Evolutionary conservation across 2,797 vertebrate genomes (phyloP), one percentile per base, ranked within the genome.

Genomic region (Sylvia borin): DNA sequence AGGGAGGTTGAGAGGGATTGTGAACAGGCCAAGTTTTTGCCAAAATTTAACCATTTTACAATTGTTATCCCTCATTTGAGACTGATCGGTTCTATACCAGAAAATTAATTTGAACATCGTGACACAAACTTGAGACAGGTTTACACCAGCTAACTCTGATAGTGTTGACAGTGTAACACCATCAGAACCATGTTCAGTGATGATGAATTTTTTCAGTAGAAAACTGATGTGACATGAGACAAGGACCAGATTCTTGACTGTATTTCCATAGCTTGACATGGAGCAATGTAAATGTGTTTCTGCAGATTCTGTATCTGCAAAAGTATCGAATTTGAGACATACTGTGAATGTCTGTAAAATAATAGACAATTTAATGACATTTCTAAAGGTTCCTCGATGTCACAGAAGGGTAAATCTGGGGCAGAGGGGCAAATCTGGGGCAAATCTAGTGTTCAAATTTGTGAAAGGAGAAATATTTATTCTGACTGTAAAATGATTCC

Each of bases 1-100:
- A 1, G 4, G 3, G 5, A 66, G 7, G 3, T 5, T 57, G 13
- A 47, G 8, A 54, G 2, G 3, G 18, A 29, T 4, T 38, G 26
- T 25, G 21, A 29, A 43, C 5, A 45, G 22, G 15, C 18, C 12
- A 7, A 0, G 7, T 36, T 54, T 82, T 87, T 65, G 60, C 68
- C 70, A 84, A 90, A 97, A 92, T 29, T 0, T 21, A 43, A 25
- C 16, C 1, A 2, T 34, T 91, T 75, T 65, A 36, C 24, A 38
- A 0, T 36, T 3, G 0, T 34, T 43, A 8, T 4, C 3, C 21
- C 79, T 61, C 51, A n/a, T 74, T 61, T 77, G 61, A 79, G 29
- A 34, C 2, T 38, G 18, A 62, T 76, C 25, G n/a, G 12, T 78
- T 53, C 32, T 74, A 19, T 31, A 67, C 5, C 24, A 64, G 68